Evolutionary conservation across 2,888 invertebrate genomes (phyloP), one percentile per base, ranked within the genome.

Genomic region (Cepaea hortensis): DNA sequence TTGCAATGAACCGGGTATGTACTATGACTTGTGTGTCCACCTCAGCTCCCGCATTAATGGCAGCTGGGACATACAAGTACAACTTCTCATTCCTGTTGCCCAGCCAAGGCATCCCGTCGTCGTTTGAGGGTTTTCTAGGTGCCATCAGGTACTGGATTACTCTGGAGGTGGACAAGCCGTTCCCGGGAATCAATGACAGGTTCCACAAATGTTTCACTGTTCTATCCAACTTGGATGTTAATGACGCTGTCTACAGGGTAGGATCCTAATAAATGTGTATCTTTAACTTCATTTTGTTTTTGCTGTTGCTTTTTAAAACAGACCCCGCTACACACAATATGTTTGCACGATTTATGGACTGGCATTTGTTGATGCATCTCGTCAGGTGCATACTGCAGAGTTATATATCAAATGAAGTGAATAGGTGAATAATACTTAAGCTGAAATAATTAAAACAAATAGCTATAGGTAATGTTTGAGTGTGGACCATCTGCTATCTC

Each of bases 141-240:
- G 89, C 90, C n/a, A 87, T 89, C n/a, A 70, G 90, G 46, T 91
- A 90, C 85, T 91, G 90, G 89, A 68, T 91, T 55, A 86, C 76
- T 50, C 77, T 90, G 5, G 87, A 90, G 79, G 88, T 91, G 70
- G 88, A 89, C 85, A 89, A 89, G 70, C 90, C 91, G 9, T 85
- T 90, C 61, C 88, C 89, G 55, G 81, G 87, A 77, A 85, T 88
- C 80, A 88, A 90, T 84, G 79, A 88, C 75, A 86, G 77, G 61
- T 87, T 89, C 75, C 87, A 88, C 87, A 86, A 85, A 11, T 50
- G 75, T n/a, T 88, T 91, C 65, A 91, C 91, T 55, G 89, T 90
- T 13, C 79, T 90, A 18, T 87, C 89, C 62, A 20, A 89, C 13
- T 79, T 90, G 13, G 86, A 90, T 81, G 75, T 90, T 55, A 91